phyloP scores from a whole-genome alignment of 1,140 invertebrate species.

The Leptestheria dahalacensis region DNA sequence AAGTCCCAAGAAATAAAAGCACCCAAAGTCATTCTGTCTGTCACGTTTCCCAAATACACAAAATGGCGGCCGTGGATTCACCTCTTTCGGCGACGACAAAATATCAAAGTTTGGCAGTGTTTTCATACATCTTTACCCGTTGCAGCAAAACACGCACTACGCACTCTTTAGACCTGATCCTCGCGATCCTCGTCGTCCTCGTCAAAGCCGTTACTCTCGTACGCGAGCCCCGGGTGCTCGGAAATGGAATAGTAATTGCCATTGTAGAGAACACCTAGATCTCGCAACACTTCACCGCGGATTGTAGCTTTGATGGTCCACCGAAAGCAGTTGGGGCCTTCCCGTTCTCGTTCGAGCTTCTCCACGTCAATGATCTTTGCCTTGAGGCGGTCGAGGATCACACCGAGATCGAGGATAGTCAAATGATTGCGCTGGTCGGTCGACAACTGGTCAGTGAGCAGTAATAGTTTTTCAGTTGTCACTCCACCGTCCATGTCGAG shows the following conservation, averaged over 20 bases:
- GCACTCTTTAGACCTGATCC: constrained; percentile 8
- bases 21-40: neutral
- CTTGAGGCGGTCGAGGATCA: constrained; percentile 76
- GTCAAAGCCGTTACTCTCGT: neutral
- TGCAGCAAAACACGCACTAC: neutral
- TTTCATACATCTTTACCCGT: neutral
- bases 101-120: neutral
- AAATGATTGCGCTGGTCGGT: constrained; percentile 79
- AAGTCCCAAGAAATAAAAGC: too few species aligned
- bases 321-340: constrained; percentile 81
- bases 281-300: constrained; percentile 67
- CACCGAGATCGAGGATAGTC: constrained; percentile 86
- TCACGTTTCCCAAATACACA: neutral
- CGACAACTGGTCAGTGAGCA: constrained; percentile 79
- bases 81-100: neutral
- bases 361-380: constrained; percentile 88
- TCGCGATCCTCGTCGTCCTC: constrained; percentile 14
- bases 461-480: constrained; percentile 76
- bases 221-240: constrained; percentile 58
- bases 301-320: constrained; percentile 90
- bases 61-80: neutral
- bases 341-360: constrained; percentile 70
- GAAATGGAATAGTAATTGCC: constrained; percentile 89
- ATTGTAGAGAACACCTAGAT: constrained; percentile 86
- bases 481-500: constrained; percentile 32